A percentile compares a stretch with the other conserved stretches of the same genome.
Evolutionary conservation across 2,113 vertebrate genomes (phyloP).

Genomic region (Limanda limanda): DNA sequence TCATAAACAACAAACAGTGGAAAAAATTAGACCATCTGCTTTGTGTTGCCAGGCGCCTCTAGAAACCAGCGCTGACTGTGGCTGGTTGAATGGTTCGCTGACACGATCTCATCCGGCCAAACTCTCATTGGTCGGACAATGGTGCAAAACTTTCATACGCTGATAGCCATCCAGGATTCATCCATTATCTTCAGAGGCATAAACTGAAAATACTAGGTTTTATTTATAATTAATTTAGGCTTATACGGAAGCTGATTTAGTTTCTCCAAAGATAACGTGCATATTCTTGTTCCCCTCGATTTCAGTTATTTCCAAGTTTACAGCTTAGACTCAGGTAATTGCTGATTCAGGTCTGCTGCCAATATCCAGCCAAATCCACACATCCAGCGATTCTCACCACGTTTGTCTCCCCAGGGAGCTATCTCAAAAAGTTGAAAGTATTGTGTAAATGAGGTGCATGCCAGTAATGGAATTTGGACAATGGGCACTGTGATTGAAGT

Average conservation of each 20-base stretch:
- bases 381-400: neutral
- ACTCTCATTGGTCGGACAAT: too few relatives aligned
- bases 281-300: too few relatives aligned
- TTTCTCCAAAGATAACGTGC: too few relatives aligned
- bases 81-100: neutral
- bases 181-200: too few relatives aligned
- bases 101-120: too few relatives aligned
- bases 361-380: neutral
- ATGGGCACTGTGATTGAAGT: neutral
- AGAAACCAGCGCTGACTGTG: neutral
- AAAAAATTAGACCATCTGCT: slow-evolving; percentile 30
- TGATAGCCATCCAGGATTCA: too few relatives aligned
- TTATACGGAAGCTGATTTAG: too few relatives aligned
- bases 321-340: too few relatives aligned
- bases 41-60: slow-evolving; percentile 16
- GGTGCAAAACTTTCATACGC: too few relatives aligned
- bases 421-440: neutral
- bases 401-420: neutral
- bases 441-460: neutral
- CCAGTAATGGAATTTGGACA: neutral
- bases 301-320: too few relatives aligned
- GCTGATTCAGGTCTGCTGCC: neutral
- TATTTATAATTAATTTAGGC: too few relatives aligned
- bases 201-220: too few relatives aligned
- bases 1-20: slow-evolving; percentile 32